phyloP scores from a whole-genome alignment of 2,888 invertebrate genomes.

The Oscheius sp. region DNA sequence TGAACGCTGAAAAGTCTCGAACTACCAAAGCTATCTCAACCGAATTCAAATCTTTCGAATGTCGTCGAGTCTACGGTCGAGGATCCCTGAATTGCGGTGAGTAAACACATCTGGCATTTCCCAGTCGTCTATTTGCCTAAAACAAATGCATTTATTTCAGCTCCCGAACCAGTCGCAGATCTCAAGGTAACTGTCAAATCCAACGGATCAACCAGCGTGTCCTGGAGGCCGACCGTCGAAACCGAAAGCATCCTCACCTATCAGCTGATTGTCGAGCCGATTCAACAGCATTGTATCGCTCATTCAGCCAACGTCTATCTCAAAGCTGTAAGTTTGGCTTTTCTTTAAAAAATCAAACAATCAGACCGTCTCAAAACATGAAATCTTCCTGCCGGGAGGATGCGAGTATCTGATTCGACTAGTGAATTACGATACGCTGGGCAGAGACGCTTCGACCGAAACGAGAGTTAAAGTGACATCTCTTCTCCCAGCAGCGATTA shows the following conservation, averaged over 20 bases:
- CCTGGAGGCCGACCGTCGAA: constrained; percentile 62
- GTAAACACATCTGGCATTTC: constrained; percentile 22
- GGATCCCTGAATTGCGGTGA: constrained; percentile 64
- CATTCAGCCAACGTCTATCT: constrained; percentile 46
- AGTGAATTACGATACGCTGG: constrained; percentile 61
- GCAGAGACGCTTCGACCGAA: constrained; percentile 50
- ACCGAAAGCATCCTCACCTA: constrained; percentile 59
- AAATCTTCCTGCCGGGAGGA: constrained; percentile 45
- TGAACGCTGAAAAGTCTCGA: constrained; percentile 31
- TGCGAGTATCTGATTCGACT: constrained; percentile 63
- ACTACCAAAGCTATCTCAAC: constrained; percentile 35
- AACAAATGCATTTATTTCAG: constrained; percentile 44
- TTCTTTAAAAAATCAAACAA: constrained; percentile 3
- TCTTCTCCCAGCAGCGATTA: constrained; percentile 9
- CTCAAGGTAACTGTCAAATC: constrained; percentile 51
- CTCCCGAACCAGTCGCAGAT: constrained; percentile 64
- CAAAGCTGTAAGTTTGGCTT: constrained; percentile 46
- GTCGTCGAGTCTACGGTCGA: constrained; percentile 60
- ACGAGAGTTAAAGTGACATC: constrained; percentile 32
- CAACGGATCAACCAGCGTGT: constrained; percentile 55
- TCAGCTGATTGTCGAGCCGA: constrained; percentile 37
- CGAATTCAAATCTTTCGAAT: constrained; percentile 55
- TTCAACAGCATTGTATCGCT: constrained; percentile 1
- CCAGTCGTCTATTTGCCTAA: no score
- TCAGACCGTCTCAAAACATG: constrained; percentile 50